Base-by-base conservation (phyloP, 1,140 invertebrate species). In the Bombus turneri region DNA sequence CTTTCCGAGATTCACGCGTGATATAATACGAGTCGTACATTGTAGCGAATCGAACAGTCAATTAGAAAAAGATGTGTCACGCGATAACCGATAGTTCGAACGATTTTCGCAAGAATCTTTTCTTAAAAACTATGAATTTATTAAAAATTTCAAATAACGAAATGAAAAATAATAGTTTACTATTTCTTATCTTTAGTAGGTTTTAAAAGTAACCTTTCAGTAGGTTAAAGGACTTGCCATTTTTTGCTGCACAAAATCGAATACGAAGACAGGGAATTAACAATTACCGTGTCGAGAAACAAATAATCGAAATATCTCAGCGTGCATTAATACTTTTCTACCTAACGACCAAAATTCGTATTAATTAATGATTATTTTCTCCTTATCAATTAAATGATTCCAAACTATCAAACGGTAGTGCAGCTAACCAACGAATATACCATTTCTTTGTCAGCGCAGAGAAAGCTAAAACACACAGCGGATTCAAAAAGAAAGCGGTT, bases 1-100 rank as follows among this genome's bases (percentile, higher is more conserved):
- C 71, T 83, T 81, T 18, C 59, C 62, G 31, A 9, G 34, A 53
- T 47, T 75, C 66, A 39, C 72, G 22, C 75, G 66, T 77, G 34
- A 57, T 66, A 31, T 31, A 80, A 43, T 18, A 15, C 53, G 4
- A 64, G 37, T 8, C 76, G 81, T 10, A 28, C 80, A 34, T 66
- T 15, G 13, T 10, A 57, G 3, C 31, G 41, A 43, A 47, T 69
- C 18, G 39, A 41, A 41, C 39, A 2, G 18, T 12, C 13, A 37
- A 31, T n/a, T 62, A n/a, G 18, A 15, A 12, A 28, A 39, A n/a
- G 28, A 62, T n/a, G 0, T 53, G 47, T 53, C 47, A 53, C 5
- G 47, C 47, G 47, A 53, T 53, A 4, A n/a, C 0, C 28, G 57
- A 59, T 53, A 22, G 47, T 8, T 12, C 2, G 1, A 62, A 62